Conservation (phyloP, 92 coral and sea anemone genomes). For the Montipora capitata region DNA sequence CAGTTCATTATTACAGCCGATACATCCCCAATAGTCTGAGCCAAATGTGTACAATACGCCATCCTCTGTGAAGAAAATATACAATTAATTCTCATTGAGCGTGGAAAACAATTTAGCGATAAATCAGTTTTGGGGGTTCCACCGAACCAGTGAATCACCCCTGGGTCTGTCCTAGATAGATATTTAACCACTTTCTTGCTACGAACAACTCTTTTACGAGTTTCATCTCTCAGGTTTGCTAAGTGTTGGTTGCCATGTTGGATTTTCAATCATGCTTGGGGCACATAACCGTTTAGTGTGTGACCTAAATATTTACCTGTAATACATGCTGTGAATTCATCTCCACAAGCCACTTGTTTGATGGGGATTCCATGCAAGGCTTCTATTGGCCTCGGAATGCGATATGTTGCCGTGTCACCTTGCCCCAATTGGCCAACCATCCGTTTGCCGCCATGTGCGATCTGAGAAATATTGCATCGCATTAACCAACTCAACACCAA, state of each 20-base stretch:
- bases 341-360: slow-evolving; percentile 97
- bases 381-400: slow-evolving; percentile 91
- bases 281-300: no score
- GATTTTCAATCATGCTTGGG: no score
- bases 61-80: slow-evolving; percentile 70
- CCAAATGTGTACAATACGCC: slow-evolving; percentile 92
- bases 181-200: no score
- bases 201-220: no score
- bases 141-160: no score
- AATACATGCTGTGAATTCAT: slow-evolving; percentile 96
- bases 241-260: no score
- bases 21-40: slow-evolving; percentile 98
- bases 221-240: no score
- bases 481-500: not conserved
- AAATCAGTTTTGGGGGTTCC: no score
- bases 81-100: not conserved
- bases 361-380: slow-evolving; percentile 86
- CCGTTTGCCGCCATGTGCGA: slow-evolving; percentile 92
- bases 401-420: slow-evolving; percentile 88
- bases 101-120: no score
- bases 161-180: no score
- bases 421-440: slow-evolving; percentile 99
- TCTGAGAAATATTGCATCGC: slow-evolving; percentile 54
- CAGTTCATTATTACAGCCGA: slow-evolving; percentile 89
- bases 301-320: slow-evolving; percentile 68